These are phyloP conservation scores for Lytechinus variegatus DNA, from an alignment of 35 echinoderm and acorn worm species.

Conservation along the genomic window DNA sequence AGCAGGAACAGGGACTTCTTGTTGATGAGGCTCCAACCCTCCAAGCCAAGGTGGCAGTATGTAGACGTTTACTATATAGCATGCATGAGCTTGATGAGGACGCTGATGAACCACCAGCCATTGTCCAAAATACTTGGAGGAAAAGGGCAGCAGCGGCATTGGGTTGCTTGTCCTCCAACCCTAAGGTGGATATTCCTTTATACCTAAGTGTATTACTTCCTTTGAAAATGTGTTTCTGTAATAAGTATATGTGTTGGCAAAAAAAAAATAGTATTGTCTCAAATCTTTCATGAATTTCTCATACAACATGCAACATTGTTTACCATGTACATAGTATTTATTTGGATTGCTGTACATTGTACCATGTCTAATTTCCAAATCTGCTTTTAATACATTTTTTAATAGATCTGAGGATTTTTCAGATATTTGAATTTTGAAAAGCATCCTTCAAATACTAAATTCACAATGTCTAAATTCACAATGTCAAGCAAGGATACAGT, in stretches of 20 bases:
- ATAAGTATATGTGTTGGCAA: neutral
- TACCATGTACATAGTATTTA: neutral
- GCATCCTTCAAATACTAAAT: no score
- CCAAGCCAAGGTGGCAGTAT: slow-evolving; percentile 27
- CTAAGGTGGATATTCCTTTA: neutral
- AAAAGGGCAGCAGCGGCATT: slow-evolving; percentile 21
- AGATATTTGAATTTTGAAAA: no score
- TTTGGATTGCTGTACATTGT: neutral
- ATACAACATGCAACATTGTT: neutral
- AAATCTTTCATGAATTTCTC: neutral
- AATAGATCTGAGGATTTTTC: no score
- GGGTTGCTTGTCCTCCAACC: neutral
- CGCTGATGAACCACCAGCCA: neutral
- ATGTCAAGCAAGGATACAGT: no score
- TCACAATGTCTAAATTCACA: no score
- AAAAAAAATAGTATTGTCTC: neutral
- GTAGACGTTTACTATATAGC: slow-evolving; percentile 21
- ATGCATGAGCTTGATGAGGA: slow-evolving; percentile 31
- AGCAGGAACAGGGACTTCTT: slow-evolving; percentile 16
- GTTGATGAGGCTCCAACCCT: slow-evolving; percentile 4
- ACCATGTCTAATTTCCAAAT: neutral
- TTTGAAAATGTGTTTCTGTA: neutral
- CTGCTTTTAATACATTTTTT: no score
- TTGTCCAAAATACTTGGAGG: slow-evolving; percentile 5
- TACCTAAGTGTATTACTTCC: no score